phyloP scores from a whole-genome alignment of 2,888 invertebrate genomes.

The Myopa testacea region DNA sequence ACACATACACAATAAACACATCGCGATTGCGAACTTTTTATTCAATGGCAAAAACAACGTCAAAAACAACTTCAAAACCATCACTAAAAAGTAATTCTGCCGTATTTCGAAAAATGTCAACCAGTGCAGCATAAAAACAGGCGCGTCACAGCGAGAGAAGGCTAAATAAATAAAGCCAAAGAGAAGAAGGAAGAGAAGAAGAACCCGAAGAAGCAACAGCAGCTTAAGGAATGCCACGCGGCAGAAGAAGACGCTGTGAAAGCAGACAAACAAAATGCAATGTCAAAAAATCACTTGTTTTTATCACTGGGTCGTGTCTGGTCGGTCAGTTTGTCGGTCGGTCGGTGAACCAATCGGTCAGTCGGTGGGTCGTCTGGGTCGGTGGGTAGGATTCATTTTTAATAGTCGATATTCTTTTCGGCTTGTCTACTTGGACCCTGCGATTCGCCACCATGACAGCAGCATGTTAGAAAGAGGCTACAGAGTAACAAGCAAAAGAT shows the following conservation, averaged over 20 bases:
- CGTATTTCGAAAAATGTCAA: background rate
- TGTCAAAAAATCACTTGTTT: slow-evolving; percentile 2
- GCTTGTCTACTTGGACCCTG: slow-evolving; percentile 1
- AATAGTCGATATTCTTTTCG: background rate
- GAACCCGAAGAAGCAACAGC: background rate
- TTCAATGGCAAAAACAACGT: too few relatives aligned
- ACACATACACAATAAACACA: too few relatives aligned
- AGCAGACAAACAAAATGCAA: background rate
- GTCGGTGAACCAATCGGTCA: background rate
- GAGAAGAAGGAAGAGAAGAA: background rate
- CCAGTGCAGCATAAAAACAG: slow-evolving; percentile 23
- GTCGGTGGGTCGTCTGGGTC: background rate
- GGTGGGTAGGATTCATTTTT: background rate
- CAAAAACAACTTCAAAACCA: too few relatives aligned
- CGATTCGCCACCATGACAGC: slow-evolving; percentile 1
- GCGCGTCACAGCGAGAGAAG: slow-evolving; percentile 26
- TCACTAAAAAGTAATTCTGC: too few relatives aligned
- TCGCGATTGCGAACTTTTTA: too few relatives aligned
- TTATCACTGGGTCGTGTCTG: background rate
- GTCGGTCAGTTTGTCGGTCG: too few relatives aligned
- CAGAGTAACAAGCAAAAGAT: background rate
- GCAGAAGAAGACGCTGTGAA: background rate
- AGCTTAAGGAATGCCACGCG: background rate
- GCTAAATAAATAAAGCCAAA: slow-evolving; percentile 22
- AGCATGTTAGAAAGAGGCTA: background rate